Percentiles rank a stretch among this genome's conserved stretches.
Evolutionary conservation across 2,888 invertebrate genomes (phyloP).

Genomic region (Cyclophora albipunctata): DNA sequence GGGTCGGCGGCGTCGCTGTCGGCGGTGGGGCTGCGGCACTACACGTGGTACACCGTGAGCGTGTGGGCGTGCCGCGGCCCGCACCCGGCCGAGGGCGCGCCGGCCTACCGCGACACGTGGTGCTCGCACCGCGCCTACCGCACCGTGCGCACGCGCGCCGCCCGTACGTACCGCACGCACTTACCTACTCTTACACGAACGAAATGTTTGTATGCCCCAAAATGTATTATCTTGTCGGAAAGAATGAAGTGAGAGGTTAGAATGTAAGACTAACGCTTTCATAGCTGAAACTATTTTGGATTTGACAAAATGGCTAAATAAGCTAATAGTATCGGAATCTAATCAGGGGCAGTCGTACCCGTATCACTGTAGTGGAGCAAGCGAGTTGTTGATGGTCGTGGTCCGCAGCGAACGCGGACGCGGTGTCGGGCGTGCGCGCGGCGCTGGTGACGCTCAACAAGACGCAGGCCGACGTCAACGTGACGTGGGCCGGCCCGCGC

Average conservation of each 20-base stretch:
- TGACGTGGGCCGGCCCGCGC: constrained; percentile 87
- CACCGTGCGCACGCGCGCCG: constrained; percentile 50
- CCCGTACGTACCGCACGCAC: no score
- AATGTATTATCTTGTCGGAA: no score
- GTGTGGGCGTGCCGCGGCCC: constrained; percentile 85
- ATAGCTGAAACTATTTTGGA: no score
- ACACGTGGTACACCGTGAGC: constrained; percentile 83
- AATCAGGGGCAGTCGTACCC: no score
- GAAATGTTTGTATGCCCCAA: no score
- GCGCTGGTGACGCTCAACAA: constrained; percentile 55
- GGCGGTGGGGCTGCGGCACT: constrained; percentile 79
- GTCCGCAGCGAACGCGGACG: constrained; percentile 79
- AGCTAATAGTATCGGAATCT: no score
- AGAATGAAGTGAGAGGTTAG: no score
- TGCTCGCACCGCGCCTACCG: constrained; percentile 68
- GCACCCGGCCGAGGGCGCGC: constrained; percentile 68
- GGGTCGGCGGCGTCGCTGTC: constrained; percentile 51
- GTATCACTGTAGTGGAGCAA: no score
- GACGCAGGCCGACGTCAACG: constrained; percentile 75
- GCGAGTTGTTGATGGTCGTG: no score
- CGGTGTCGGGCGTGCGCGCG: constrained; percentile 70
- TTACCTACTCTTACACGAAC: no score
- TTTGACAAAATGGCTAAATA: no score
- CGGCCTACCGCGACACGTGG: constrained; percentile 46
- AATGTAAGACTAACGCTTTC: no score